Evolutionary conservation across 2,797 vertebrate genomes (phyloP).

Genomic region (Ibycter americanus): DNA sequence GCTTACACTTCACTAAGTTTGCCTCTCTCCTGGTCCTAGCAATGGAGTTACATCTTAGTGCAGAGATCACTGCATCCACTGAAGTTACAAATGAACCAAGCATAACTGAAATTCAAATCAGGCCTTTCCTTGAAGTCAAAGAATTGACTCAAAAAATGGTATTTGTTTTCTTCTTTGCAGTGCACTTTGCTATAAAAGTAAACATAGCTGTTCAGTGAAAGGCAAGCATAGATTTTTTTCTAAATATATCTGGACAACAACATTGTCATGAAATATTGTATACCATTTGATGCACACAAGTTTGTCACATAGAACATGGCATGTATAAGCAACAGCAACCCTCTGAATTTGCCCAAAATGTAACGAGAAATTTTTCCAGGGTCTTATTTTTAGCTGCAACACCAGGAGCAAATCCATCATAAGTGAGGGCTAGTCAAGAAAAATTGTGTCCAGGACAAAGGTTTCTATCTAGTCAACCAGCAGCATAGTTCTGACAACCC

Average conservation of each 20-base stretch:
- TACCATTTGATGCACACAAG: neutral
- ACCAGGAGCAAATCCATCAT: neutral
- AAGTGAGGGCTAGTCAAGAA: neutral
- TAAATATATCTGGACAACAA: neutral
- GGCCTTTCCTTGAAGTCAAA: neutral
- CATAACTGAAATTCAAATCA: neutral
- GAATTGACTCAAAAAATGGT: neutral
- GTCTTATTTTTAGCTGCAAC: constrained; percentile 9
- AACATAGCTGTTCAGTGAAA: neutral
- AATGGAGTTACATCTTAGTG: neutral
- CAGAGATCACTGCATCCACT: neutral
- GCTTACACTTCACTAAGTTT: neutral
- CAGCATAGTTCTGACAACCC: neutral
- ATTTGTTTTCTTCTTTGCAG: neutral
- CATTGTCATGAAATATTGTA: neutral
- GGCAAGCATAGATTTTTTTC: neutral
- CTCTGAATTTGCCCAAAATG: neutral
- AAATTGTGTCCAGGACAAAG: neutral
- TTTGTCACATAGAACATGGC: neutral
- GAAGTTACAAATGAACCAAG: neutral
- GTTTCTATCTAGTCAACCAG: neutral
- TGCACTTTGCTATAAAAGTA: neutral
- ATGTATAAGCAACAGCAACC: neutral
- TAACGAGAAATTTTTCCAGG: neutral
- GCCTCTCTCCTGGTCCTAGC: neutral